Evolutionary conservation across 2,797 vertebrate genomes (phyloP).

Genomic region (Mastacembelus armatus): DNA sequence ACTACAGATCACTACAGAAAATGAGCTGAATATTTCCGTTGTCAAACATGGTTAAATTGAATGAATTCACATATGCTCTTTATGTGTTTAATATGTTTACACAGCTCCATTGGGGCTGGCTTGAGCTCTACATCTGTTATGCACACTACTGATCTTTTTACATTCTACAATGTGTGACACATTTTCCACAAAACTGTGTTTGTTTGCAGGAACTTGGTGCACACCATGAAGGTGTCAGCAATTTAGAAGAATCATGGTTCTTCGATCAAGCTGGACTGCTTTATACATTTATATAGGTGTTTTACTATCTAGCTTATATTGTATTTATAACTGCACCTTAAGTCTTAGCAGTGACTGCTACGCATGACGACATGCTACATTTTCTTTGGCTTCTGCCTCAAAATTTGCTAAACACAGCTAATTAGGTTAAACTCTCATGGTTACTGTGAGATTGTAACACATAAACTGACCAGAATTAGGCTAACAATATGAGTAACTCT

Average conservation of each 20-base stretch:
- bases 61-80: too few species aligned
- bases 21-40: too few species aligned
- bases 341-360: background rate
- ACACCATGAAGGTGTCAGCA: background rate
- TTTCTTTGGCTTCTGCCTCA: background rate
- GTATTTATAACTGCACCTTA: background rate
- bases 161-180: too few species aligned
- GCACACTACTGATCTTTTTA: too few species aligned
- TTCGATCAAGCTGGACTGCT: too few species aligned
- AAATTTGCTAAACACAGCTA: background rate
- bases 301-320: too few species aligned
- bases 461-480: background rate
- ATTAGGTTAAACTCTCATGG: background rate
- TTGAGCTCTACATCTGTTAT: too few species aligned
- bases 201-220: background rate
- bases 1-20: too few species aligned
- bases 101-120: too few species aligned
- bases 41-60: too few species aligned
- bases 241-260: background rate
- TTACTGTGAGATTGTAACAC: background rate
- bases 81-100: too few species aligned
- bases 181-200: background rate
- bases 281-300: too few species aligned
- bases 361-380: background rate
- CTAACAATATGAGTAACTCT: slow-evolving; percentile 9